A percentile compares a stretch with the other conserved stretches of the same genome.
Evolutionary conservation across 2,888 invertebrate species (phyloP).

Genomic region (Catocala sponsa): DNA sequence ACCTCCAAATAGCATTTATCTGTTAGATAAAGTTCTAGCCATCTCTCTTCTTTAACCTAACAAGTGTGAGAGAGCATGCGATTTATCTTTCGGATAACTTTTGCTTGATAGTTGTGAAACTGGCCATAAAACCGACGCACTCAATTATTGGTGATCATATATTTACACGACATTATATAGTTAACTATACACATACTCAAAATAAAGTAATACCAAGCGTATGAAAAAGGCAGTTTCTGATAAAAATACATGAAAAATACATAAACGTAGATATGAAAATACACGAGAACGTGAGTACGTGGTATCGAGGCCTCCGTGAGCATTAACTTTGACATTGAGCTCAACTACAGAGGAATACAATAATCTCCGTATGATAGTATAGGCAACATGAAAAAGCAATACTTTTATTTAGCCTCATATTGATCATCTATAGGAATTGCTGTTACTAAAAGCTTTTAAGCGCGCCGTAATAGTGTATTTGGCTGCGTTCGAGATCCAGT

Average conservation of each 20-base stretch:
- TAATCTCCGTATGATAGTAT: constrained; percentile 26
- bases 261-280: constrained; percentile 1
- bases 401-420: constrained; percentile 44
- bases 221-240: not conserved
- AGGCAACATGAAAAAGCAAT: constrained; percentile 48
- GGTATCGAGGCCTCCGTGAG: not conserved
- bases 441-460: constrained; percentile 60
- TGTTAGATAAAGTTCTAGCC: too few relatives aligned
- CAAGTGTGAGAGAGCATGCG: too few relatives aligned
- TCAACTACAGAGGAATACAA: constrained; percentile 11
- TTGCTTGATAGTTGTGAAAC: too few relatives aligned
- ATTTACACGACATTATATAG: too few relatives aligned
- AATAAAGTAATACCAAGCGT: too few relatives aligned
- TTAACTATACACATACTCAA: too few relatives aligned
- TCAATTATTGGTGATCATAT: too few relatives aligned
- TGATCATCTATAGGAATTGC: constrained; percentile 49
- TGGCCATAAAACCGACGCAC: too few relatives aligned
- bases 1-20: too few relatives aligned
- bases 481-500: constrained; percentile 51
- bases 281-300: constrained; percentile 1
- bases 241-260: not conserved
- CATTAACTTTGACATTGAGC: constrained; percentile 16
- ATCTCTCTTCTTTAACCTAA: too few relatives aligned
- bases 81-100: too few relatives aligned
- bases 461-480: constrained; percentile 58